Evolutionary conservation across 2,797 vertebrate genomes (phyloP), one percentile per base, ranked within the genome.

Genomic region (Triplophysa bombifrons): DNA sequence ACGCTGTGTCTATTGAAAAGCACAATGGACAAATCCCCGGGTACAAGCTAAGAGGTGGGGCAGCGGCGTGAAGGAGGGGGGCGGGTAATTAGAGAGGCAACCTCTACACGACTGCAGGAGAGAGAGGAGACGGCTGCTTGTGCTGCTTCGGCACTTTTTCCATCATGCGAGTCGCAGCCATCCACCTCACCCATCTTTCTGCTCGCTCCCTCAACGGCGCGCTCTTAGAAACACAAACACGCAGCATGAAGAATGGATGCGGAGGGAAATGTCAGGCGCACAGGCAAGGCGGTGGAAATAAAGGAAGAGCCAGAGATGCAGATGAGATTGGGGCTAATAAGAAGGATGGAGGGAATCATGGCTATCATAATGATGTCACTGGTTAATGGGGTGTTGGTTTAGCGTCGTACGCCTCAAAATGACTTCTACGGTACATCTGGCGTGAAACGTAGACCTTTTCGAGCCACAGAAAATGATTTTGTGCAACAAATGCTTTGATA

Each of bases 11-110:
- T 72, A 82, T 69, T 65, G 60, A 86, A 82, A 78, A 78, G 80
- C 79, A 84, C 83, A 80, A 86, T 80, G 85, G 85, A 81, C 44
- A 73, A 34, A 75, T 70, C 77, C 27, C 67, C 51, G 69, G 80
- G 78, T 64, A 72, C 66, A 63, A 78, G 44, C 70, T 72, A 72
- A 73, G 69, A 66, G 69, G 69, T 58, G 75, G 81, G 61, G 55
- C 63, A 60, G 51, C 12, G 50, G 65, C 51, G 65, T 46, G 30
- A 56, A 51, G 22, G 61, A 55, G 66, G 67, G 63, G 61, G 56
- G 34, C 13, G 12, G 22, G 66, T 41, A 56, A 71, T 63, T 80
- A 73, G 61, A 80, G 61, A 80, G 69, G 72, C 69, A 73, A 67
- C 63, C 69, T 78, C 67, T 72, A 72, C 68, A 80, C 6, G 63